Percentiles rank a stretch among this genome's conserved stretches.
phyloP scores from a whole-genome alignment of 1,140 invertebrate genomes.

The Diachasmimorpha longicaudata region DNA sequence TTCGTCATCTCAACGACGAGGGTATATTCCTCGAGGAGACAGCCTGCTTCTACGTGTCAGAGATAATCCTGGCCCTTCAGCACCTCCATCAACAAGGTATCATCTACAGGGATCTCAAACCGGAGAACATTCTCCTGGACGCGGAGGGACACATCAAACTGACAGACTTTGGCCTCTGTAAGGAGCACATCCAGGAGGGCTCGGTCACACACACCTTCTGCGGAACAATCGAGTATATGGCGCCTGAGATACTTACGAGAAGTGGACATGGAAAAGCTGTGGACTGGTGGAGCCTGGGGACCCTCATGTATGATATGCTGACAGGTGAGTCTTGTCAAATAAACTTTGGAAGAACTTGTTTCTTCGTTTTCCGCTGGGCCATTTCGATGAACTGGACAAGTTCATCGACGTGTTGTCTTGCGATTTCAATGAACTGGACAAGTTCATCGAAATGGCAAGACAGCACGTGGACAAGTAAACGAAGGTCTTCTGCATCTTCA shows the following conservation, averaged over 20 bases:
- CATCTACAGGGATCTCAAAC: slow-evolving; percentile 98
- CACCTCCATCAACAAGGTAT: slow-evolving; percentile 96
- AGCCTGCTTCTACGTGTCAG: slow-evolving; percentile 96
- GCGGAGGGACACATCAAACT: slow-evolving; percentile 96
- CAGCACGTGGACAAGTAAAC: too few relatives aligned
- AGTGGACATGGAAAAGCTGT: slow-evolving; percentile 97
- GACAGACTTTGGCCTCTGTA: slow-evolving; percentile 99
- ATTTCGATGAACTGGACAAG: too few relatives aligned
- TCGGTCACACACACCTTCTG: slow-evolving; percentile 98
- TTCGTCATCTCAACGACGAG: slow-evolving; percentile 97
- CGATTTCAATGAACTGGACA: too few relatives aligned
- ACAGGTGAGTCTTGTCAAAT: too few relatives aligned
- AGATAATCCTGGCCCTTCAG: slow-evolving; percentile 97
- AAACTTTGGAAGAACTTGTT: too few relatives aligned
- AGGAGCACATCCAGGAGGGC: slow-evolving; percentile 96
- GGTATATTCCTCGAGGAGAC: slow-evolving; percentile 98
- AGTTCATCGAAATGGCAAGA: too few relatives aligned
- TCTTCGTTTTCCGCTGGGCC: too few relatives aligned
- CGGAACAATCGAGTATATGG: slow-evolving; percentile 99
- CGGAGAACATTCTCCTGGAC: slow-evolving; percentile 97
- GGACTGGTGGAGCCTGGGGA: slow-evolving; percentile 99
- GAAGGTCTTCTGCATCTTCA: too few relatives aligned
- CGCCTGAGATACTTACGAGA: slow-evolving; percentile 95
- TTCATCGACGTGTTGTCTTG: too few relatives aligned
- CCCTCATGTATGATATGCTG: slow-evolving; percentile 98